Evolutionary conservation across 2,797 vertebrate species (phyloP).

Genomic region (Xenops minutus): DNA sequence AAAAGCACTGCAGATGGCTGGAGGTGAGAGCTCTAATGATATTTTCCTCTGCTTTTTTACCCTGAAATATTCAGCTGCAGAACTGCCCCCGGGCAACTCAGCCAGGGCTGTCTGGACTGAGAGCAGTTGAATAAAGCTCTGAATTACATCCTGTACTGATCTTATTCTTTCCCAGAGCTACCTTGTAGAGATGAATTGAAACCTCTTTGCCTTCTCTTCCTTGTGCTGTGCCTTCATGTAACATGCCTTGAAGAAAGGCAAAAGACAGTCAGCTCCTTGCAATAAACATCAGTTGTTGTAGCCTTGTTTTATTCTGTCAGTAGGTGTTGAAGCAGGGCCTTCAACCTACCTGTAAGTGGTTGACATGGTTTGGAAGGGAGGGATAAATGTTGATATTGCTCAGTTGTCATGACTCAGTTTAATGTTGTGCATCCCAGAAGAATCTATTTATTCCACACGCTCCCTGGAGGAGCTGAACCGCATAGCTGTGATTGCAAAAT

Average conservation of each 20-base stretch:
- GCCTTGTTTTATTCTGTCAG: neutral
- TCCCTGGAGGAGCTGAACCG: neutral
- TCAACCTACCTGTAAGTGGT: neutral
- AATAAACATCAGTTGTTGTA: neutral
- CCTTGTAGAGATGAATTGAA: neutral
- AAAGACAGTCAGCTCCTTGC: neutral
- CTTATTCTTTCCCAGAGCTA: neutral
- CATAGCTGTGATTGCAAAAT: constrained; percentile 7
- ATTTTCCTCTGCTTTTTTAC: neutral
- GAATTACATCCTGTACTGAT: neutral
- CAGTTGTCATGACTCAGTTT: neutral
- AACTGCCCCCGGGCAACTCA: neutral
- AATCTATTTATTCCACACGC: neutral
- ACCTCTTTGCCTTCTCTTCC: neutral
- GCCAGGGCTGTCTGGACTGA: neutral
- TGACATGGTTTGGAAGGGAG: neutral
- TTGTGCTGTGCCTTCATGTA: neutral
- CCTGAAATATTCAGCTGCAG: neutral
- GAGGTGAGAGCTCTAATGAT: neutral
- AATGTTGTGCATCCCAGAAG: neutral
- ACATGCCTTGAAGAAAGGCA: neutral
- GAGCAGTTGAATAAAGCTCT: neutral
- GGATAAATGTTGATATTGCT: neutral
- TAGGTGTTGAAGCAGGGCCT: neutral
- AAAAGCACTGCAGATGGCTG: neutral